These are phyloP conservation scores for Ischnus inquisitorius DNA, from an alignment of 2,888 invertebrate species.

Conservation along the genomic window DNA sequence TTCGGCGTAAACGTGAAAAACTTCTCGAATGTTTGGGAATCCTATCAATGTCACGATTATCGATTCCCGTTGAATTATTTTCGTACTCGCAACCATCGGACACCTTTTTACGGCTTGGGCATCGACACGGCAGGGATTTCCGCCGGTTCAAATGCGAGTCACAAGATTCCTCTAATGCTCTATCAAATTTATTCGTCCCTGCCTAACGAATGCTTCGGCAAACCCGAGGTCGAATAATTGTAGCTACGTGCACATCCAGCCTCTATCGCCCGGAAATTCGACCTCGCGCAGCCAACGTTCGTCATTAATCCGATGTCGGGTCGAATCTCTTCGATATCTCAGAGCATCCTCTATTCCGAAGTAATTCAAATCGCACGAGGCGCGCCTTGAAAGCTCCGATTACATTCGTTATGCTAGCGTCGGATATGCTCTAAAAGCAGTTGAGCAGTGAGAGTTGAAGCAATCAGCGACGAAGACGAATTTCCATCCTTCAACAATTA, in stretches of 20 bases:
- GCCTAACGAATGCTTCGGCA: constrained; percentile 16
- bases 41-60: neutral
- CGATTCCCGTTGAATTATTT: neutral
- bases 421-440: neutral
- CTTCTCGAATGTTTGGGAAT: neutral
- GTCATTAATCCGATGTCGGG: constrained; percentile 37
- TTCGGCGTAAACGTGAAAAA: neutral
- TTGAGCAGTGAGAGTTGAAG: neutral
- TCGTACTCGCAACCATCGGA: neutral
- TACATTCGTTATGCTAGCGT: neutral
- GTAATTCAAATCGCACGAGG: neutral
- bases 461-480: neutral
- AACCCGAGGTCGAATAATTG: constrained; percentile 42
- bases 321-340: constrained; percentile 48
- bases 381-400: neutral
- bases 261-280: neutral
- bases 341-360: neutral
- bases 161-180: neutral
- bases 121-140: neutral
- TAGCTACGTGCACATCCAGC: neutral
- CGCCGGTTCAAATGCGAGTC: neutral
- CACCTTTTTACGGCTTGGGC: neutral
- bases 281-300: constrained; percentile 13
- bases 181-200: neutral
- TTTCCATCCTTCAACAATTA: constrained; percentile 55